phyloP scores from a whole-genome alignment of 2,797 vertebrate species.

The Alcedo atthis region DNA sequence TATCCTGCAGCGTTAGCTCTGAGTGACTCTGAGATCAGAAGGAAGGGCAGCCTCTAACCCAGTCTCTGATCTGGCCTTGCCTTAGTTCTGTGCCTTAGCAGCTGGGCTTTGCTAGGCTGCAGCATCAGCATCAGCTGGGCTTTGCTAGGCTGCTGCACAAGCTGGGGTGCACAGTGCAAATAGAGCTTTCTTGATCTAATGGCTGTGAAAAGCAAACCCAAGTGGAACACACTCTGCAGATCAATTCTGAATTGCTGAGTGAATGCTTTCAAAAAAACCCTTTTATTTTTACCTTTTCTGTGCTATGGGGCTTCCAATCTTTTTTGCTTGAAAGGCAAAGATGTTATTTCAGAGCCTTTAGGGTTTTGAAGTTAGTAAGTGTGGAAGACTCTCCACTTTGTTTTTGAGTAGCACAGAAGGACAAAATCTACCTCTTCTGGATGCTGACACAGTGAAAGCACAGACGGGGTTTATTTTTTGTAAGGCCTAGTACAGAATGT shows the following conservation, averaged over 20 bases:
- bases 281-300: neutral
- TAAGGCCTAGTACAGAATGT: neutral
- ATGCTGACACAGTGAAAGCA: rapidly evolving
- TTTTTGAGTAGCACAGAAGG: neutral
- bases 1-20: neutral
- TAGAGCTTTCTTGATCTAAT: neutral
- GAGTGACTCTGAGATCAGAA: rapidly evolving
- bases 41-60: neutral
- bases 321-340: neutral
- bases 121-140: no score
- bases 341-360: neutral
- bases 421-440: neutral
- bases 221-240: neutral
- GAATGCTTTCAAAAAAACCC: neutral
- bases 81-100: neutral
- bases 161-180: neutral
- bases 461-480: neutral
- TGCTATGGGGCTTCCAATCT: neutral
- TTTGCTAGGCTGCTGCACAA: rapidly evolving
- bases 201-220: conserved; percentile 7
- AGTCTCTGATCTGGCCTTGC: neutral
- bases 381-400: neutral
- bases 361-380: neutral
- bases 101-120: neutral
- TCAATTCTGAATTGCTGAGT: neutral